Evolutionary conservation across 1,140 invertebrate genomes (phyloP), one percentile per base, ranked within the genome.

Genomic region (Lepidurus apus): DNA sequence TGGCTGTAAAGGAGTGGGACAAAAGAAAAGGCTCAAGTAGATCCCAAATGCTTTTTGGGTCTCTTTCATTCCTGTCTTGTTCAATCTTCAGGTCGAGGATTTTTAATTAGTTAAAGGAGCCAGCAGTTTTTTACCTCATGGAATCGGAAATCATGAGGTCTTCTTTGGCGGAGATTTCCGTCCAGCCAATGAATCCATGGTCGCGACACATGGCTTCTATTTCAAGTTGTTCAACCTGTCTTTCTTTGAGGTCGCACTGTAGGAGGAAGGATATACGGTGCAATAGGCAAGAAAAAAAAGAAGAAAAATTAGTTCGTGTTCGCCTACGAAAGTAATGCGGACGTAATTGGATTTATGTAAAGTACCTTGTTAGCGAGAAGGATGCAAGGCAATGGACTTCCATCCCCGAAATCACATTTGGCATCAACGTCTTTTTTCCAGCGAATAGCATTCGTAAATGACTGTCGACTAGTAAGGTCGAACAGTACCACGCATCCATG

Each of bases 401-500:
- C 89, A 83, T 89, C 88, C 2, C 86, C 82, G 17, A 89, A 81
- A 1, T 84, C 85, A 81, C 89, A 89, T 82, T 90, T 90, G 1
- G 85, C 83, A 81, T 90, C 89, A 0, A 90, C 84, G 82, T 90
- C 89, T 81, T 87, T 87, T 82, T 90, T 90, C 89, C 89, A 90
- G 80, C 88, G 88, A 7, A 89, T 82, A 7, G 87, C 86, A 82
- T 88, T 89, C 74, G 86, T 82, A 83, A 89, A 89, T 11, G 88
- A 88, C 80, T 85, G 86, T 79, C 86, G 86, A 81, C 88, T 88
- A 24, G 87, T 88, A 47, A 90, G 83, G 83, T 90, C 89, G 83
- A 89, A 90, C 88, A 90, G 89, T 73, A 90, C 87, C 73, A 90
- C 85, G 82, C 88, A 89, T 26, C 88, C 88, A 82, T 89, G 88